Conservation (phyloP, 2,888 invertebrate genomes). For the Diarsia brunnea region DNA sequence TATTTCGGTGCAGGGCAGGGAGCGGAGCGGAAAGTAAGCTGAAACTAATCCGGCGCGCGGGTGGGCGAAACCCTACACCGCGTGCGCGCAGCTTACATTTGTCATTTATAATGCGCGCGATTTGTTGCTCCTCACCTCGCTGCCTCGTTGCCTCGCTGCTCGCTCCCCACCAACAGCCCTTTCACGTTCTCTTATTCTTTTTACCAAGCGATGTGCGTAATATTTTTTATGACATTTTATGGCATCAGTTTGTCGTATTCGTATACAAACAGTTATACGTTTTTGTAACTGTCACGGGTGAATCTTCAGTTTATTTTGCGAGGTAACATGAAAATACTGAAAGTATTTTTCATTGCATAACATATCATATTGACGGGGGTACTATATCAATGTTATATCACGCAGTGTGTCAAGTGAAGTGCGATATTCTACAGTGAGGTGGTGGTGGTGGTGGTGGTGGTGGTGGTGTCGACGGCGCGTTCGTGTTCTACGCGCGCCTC, state of each 20-base stretch:
- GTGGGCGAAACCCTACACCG: conserved; percentile 89
- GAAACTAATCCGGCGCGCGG: conserved; percentile 89
- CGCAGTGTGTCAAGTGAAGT: background rate
- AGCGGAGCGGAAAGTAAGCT: conserved; percentile 86
- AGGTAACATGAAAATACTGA: conserved; percentile 51
- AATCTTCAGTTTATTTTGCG: conserved; percentile 60
- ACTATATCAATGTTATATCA: conserved; percentile 50
- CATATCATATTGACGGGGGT: conserved; percentile 51
- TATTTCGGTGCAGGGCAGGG: conserved; percentile 75
- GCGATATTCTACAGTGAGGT: background rate
- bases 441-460: too few relatives aligned
- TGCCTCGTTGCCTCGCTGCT: conserved; percentile 42
- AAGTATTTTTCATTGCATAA: conserved; percentile 58
- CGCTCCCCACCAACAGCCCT: conserved; percentile 77
- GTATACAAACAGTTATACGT: conserved; percentile 51
- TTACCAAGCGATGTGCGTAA: conserved; percentile 81
- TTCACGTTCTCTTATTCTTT: conserved; percentile 88
- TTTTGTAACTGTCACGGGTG: conserved; percentile 63
- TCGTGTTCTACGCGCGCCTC: too few relatives aligned
- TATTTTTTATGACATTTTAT: conserved; percentile 85
- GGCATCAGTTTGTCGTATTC: conserved; percentile 78
- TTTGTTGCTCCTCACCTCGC: conserved; percentile 88
- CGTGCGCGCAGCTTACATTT: conserved; percentile 88
- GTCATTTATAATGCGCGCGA: conserved; percentile 91
- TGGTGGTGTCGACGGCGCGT: too few relatives aligned